Evolutionary conservation across 2,797 vertebrate species (phyloP).

Genomic region (Smutsia temminckii): DNA sequence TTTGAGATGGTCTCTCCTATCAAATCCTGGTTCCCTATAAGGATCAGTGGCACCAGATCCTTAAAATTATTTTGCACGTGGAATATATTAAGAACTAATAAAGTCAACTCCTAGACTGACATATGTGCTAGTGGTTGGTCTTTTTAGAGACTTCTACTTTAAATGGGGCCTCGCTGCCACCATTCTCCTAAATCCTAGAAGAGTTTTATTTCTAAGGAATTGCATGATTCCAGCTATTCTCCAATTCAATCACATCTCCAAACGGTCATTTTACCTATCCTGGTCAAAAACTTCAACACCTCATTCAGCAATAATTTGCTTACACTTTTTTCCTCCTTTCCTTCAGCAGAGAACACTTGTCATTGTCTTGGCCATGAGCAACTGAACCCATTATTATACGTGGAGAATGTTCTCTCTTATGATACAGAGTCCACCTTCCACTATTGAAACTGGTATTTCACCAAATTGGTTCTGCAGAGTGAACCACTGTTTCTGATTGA

Average conservation of each 20-base stretch:
- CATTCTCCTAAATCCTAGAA: not conserved
- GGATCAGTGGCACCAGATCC: not conserved
- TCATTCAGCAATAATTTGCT: not conserved
- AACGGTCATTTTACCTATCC: not conserved
- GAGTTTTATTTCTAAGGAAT: not conserved
- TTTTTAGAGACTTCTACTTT: slow-evolving; percentile 3
- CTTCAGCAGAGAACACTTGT: not conserved
- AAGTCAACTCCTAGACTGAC: slow-evolving; percentile 18
- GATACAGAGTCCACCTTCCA: not conserved
- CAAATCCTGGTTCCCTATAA: not conserved
- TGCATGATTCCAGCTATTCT: not conserved
- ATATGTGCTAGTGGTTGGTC: not conserved
- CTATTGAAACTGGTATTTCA: not conserved
- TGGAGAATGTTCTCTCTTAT: not conserved
- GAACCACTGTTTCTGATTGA: not conserved
- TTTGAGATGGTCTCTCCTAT: not conserved
- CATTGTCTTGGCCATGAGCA: not conserved
- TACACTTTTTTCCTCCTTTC: slow-evolving; percentile 46
- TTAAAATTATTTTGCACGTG: not conserved
- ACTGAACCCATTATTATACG: not conserved
- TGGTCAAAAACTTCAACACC: slow-evolving; percentile 12
- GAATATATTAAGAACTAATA: slow-evolving; percentile 1
- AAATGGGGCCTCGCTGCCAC: not conserved
- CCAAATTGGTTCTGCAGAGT: not conserved
- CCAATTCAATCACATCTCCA: not conserved